These are phyloP conservation scores for Saimiri boliviensis DNA, from an alignment of 2,113 vertebrate species.

Conservation along the genomic window DNA sequence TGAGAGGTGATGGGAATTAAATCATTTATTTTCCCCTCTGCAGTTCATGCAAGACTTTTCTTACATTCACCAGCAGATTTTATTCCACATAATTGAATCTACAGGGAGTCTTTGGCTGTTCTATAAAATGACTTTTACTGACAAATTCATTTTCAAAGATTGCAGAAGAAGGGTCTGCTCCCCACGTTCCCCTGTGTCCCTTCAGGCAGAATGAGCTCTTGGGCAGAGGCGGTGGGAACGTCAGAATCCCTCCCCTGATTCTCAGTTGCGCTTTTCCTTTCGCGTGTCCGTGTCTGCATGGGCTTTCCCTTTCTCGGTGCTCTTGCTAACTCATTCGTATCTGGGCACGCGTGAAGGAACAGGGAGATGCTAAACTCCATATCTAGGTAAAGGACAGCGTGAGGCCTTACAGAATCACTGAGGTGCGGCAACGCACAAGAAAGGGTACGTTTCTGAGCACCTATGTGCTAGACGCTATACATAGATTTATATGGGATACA, in stretches of 20 bases:
- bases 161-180: not conserved
- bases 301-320: rapidly evolving
- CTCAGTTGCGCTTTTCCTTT: not conserved
- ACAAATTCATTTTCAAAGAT: slow-evolving; percentile 40
- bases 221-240: not conserved
- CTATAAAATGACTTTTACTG: slow-evolving; percentile 31
- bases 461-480: rapidly evolving
- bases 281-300: not conserved
- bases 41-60: not conserved
- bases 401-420: not conserved
- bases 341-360: not conserved
- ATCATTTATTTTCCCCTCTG: not conserved
- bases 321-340: not conserved
- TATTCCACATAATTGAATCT: not conserved
- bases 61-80: not conserved
- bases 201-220: not conserved
- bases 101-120: not conserved
- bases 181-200: not conserved
- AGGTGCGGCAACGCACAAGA: rapidly evolving
- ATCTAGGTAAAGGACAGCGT: not conserved
- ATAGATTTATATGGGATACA: not conserved
- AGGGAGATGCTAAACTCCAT: not conserved
- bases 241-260: no score
- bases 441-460: rapidly evolving
- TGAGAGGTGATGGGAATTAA: not conserved